phyloP scores from a whole-genome alignment of 2,888 invertebrate genomes.

The Scaptomyza reducta region DNA sequence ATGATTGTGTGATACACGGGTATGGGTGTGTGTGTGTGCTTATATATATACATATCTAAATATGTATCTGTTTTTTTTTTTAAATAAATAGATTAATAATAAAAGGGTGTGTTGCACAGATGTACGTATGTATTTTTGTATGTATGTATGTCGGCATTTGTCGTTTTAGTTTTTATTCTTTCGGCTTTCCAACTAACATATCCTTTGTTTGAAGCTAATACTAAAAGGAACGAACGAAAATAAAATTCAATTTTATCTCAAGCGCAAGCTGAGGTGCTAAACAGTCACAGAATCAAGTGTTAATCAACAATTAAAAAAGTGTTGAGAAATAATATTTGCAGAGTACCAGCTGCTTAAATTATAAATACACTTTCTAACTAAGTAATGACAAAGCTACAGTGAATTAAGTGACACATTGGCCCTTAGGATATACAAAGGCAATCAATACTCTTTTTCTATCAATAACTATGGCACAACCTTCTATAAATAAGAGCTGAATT shows the following conservation, averaged over 20 bases:
- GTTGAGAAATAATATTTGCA: too few species aligned
- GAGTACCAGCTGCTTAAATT: too few species aligned
- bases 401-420: background rate
- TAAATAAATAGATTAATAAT: slow-evolving; percentile 44
- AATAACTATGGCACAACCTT: background rate
- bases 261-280: too few species aligned
- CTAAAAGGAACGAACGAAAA: background rate
- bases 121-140: slow-evolving; percentile 5
- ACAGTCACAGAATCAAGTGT: too few species aligned
- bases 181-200: background rate
- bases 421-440: background rate
- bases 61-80: slow-evolving; percentile 12
- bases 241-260: background rate
- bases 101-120: slow-evolving; percentile 49
- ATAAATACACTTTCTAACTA: background rate
- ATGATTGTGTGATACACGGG: slow-evolving; percentile 4
- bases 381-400: background rate
- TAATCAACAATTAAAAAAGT: too few species aligned
- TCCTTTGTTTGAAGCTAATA: background rate
- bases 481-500: background rate
- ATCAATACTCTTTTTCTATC: background rate
- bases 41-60: slow-evolving; percentile 3
- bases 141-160: background rate
- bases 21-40: background rate
- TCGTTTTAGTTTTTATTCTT: background rate